Evolutionary conservation across 2,797 vertebrate genomes (phyloP).

Genomic region (Fistularia commersonii): DNA sequence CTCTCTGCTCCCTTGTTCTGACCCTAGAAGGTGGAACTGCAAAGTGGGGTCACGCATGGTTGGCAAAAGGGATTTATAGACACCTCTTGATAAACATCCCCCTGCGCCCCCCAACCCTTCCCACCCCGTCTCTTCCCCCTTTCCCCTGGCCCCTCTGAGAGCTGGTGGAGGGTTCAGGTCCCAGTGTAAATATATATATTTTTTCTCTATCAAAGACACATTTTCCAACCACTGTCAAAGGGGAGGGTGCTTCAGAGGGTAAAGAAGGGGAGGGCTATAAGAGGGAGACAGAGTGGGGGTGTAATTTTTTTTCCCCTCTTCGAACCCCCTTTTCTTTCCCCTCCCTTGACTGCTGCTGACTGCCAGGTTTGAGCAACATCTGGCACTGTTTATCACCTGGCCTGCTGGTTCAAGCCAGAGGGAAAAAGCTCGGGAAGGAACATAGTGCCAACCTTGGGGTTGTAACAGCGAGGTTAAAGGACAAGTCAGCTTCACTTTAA

Average conservation of each 20-base stretch:
- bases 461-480: conserved; percentile 8
- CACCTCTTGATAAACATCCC: conserved; percentile 19
- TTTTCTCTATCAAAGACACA: conserved; percentile 70
- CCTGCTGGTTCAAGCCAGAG: conserved; percentile 43
- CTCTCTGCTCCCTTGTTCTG: conserved; percentile 8
- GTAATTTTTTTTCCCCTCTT: conserved; percentile 6
- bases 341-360: conserved; percentile 26
- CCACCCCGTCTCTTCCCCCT: background rate
- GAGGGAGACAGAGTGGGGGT: conserved; percentile 7
- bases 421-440: conserved; percentile 43
- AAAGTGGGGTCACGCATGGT: conserved; percentile 39
- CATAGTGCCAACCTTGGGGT: conserved; percentile 45
- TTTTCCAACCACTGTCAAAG: conserved; percentile 66
- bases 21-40: conserved; percentile 26
- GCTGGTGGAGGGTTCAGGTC: conserved; percentile 44
- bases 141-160: conserved; percentile 32
- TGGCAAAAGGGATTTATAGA: conserved; percentile 39
- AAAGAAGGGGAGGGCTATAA: conserved; percentile 8
- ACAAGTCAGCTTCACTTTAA: conserved; percentile 9
- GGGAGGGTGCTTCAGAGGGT: conserved; percentile 18
- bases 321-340: conserved; percentile 6
- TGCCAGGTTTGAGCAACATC: conserved; percentile 58
- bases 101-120: background rate
- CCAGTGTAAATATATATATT: conserved; percentile 52
- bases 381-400: conserved; percentile 74